Base-by-base conservation (phyloP, 2,113 vertebrate species). In the Phyllostomus hastatus region DNA sequence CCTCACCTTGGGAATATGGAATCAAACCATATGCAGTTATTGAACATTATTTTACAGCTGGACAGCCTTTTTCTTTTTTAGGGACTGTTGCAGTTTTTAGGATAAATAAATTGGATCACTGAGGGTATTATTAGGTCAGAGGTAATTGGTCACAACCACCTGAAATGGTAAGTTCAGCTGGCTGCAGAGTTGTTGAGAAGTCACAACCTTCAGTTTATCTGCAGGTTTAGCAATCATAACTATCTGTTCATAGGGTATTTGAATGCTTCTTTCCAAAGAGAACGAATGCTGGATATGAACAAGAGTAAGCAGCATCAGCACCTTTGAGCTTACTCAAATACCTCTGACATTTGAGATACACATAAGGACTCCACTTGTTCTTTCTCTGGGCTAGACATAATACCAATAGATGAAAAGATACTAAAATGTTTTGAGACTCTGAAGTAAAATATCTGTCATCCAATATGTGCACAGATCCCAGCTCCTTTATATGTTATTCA, bases 311-410 rank as follows among this genome's bases (percentile, higher is more conserved):
- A 88, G 7, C 61, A 82, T 20, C 48, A 52, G 54, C 48, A 93
- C 35, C 50, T 19, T 80, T 52, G 79, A 94, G 78, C 91, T 91
- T 91, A 91, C 54, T 94, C 70, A 81, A 54, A 93, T 38, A 72
- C 35, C 75, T 64, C 69, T 92, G 88, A 84, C 19, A 50, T 92
- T 90, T 96, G 43, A 59, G 85, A 94, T 79, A 79, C 38, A 90
- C 61, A 50, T 9, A 28, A 41, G 67, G 54, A 88, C 75, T 86
- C 50, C 43, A 93, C 73, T 88, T 94, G 26, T 72, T 87, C 67
- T 89, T 87, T 85, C 41, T 83, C 33, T 86, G 33, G 78, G 85
- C 41, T 48, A 31, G 41, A 82, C 52, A 43, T 38, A 79, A 73
- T 43, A 93, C 31, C 72, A 78, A 70, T 24, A 48, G 61, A n/a